phyloP scores from a whole-genome alignment of 2,113 vertebrate genomes.

The Strix aluco region DNA sequence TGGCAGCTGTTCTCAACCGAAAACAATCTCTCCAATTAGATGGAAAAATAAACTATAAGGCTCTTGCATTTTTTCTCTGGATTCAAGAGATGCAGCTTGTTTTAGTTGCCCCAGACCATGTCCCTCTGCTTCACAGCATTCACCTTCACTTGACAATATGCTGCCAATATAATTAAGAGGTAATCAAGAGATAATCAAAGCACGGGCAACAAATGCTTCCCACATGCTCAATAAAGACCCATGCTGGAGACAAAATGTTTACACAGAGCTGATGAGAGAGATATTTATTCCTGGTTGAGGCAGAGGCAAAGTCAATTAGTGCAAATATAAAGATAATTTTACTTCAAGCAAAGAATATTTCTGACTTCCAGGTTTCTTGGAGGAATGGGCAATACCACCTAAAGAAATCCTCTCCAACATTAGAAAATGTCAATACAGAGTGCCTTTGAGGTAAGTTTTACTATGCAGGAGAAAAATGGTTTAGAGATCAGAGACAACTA shows the following conservation, averaged over 20 bases:
- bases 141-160: constrained; percentile 3
- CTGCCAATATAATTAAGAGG: constrained; percentile 64
- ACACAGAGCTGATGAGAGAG: not conserved
- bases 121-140: not conserved
- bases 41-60: not conserved
- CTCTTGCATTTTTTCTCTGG: not conserved
- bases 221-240: constrained; percentile 14
- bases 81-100: not conserved
- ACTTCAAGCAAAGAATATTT: not conserved
- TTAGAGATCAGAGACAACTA: not conserved
- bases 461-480: not conserved
- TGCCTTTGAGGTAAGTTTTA: not conserved
- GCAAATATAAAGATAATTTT: not conserved
- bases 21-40: not conserved
- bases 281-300: not conserved
- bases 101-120: not conserved
- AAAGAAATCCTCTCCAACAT: not conserved
- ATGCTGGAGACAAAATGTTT: not conserved
- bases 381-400: not conserved
- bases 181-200: constrained; percentile 61
- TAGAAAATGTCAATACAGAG: not conserved
- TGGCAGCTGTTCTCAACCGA: not conserved
- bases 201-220: constrained; percentile 37
- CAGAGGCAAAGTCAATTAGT: constrained; percentile 44
- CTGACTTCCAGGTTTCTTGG: not conserved